Evolutionary conservation across 2,888 invertebrate species (phyloP), one percentile per base, ranked within the genome.

Genomic region (Polydrusus cervinus): DNA sequence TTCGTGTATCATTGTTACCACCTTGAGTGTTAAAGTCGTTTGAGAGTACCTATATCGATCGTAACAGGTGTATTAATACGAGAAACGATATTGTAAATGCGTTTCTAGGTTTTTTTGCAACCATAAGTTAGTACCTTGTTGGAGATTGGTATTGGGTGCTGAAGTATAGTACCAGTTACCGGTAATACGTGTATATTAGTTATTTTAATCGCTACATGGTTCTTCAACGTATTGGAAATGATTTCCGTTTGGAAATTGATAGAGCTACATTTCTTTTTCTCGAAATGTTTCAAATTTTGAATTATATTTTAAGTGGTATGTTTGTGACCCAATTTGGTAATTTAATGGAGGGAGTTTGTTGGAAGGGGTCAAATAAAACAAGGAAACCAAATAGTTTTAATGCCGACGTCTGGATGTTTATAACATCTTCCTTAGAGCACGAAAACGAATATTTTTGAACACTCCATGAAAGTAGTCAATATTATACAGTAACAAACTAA

Each of bases 1-100:
- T 66, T 66, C 51, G 38, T n/a, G 66, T 53, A 66, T 66, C 66
- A 66, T 66, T 66, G 66, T 66, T 66, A 66, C 66, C 66, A 66
- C 66, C 66, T 66, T 66, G 40, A 66, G 53, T 66, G 66, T 18
- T 40, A 66, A 66, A 66, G 53, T 51, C 53, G 53, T 66, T 53
- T 51, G 40, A 66, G 47, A 1, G 43, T 34, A 13, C 66, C 14
- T 53, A 53, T 53, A 66, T 66, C 53, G 51, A 66, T 53, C 10
- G 66, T 25, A 66, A 66, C 66, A 66, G 66, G 66, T 66, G 66
- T 66, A 66, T 14, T 25, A 66, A 66, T 66, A 66, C 47, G 53
- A 66, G 66, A 66, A 53, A 66, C 53, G 53, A 38, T 66, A 66
- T 53, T 53, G 66, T 40, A 66, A 66, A 18, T 66, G 66, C 40